Base-by-base conservation (phyloP, 2,113 vertebrate genomes). In the Oncorhynchus keta region DNA sequence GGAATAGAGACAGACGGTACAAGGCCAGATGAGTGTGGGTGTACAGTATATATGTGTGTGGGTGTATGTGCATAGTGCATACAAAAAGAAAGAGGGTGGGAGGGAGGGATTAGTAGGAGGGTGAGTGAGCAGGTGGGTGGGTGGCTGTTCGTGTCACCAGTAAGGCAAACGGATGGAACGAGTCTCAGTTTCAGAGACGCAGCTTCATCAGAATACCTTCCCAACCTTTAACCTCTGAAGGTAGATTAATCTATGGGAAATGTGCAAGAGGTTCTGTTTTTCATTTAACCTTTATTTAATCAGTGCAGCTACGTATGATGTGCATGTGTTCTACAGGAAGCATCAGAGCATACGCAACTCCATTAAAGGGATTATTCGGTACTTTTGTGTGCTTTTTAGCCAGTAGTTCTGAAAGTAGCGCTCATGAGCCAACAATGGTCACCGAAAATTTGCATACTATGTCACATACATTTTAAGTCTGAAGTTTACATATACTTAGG, bases 1-100 rank as follows among this genome's bases (percentile, higher is more conserved):
- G 67, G 22, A 83, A 71, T 75, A 78, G 74, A 82, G 57, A 32
- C 67, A 24, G 12, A 11, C 39, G 12, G 30, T 22, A 76, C 51
- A 55, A 55, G 59, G 2, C 24, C 8, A 67, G 51, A 55, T 72
- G 68, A 13, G 71, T 70, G 68, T 77, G 66, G 64, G 30, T 74
- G 81, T 71, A 45, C 9, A 45, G 73, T 48, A 70, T 73, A 72
- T 65, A 39, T 78, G 76, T 65, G 65, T 8, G 16, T 22, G 64
- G 3, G 64, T 24, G 64, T 24, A 13, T 24, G 64, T 24, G 64
- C n/a, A 24, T 26, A 24, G 11, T 22, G 24, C 9, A 66, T 22
- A 66, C 8, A 66, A 26, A 32, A 28, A 32, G 14, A 28, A 28
- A 68, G 66, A 32, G 66, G 28, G 66, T 16, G 67, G 30, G 32